These are phyloP conservation scores for Microtus agrestis DNA, from an alignment of 2,797 vertebrate species.

Conservation along the genomic window DNA sequence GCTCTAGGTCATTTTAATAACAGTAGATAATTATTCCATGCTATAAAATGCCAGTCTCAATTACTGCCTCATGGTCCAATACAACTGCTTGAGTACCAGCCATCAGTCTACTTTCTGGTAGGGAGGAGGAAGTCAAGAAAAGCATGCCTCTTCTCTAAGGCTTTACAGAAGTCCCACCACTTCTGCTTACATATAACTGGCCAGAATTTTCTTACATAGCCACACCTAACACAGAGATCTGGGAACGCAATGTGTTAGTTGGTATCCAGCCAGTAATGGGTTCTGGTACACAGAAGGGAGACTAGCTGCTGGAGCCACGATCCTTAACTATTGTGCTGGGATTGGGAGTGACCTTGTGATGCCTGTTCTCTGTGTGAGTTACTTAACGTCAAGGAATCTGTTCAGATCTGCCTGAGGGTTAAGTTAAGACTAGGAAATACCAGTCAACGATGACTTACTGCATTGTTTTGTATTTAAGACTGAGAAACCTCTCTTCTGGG, in stretches of 20 bases:
- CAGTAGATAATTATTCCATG: neutral
- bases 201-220: neutral
- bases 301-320: neutral
- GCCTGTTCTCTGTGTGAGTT: neutral
- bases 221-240: neutral
- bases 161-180: neutral
- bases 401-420: neutral
- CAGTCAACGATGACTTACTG: slow-evolving; percentile 15
- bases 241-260: neutral
- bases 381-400: slow-evolving; percentile 17
- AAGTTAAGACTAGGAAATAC: slow-evolving; percentile 10
- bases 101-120: neutral
- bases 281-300: neutral
- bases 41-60: neutral
- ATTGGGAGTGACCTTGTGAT: neutral
- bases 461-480: slow-evolving; percentile 36
- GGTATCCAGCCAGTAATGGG: neutral
- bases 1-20: neutral
- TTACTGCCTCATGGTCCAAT: neutral
- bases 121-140: neutral
- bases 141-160: neutral
- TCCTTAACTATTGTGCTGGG: neutral
- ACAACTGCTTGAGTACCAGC: neutral
- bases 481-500: neutral
- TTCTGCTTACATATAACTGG: neutral